These are phyloP conservation scores for Andrena minutula DNA, from an alignment of 2,888 invertebrate genomes.

Conservation along the genomic window DNA sequence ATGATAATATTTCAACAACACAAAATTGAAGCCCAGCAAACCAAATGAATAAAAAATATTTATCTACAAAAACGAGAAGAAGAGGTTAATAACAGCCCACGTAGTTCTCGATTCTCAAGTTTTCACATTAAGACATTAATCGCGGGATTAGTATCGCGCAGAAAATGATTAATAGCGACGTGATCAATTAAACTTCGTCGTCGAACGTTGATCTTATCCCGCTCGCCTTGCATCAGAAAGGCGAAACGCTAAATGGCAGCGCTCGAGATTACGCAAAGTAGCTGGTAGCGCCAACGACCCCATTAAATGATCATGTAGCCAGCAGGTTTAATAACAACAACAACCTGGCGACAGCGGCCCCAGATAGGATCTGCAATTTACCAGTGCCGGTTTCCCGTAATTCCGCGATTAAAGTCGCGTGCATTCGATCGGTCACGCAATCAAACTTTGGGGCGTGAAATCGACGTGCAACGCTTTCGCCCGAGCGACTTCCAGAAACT, in stretches of 20 bases:
- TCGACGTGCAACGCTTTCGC: slow-evolving; percentile 10
- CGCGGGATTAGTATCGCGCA: too few relatives aligned
- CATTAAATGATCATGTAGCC: slow-evolving; percentile 20
- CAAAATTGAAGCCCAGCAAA: too few relatives aligned
- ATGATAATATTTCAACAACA: neutral
- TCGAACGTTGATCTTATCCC: neutral
- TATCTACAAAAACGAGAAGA: too few relatives aligned
- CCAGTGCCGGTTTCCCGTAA: slow-evolving; percentile 15
- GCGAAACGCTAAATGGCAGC: slow-evolving; percentile 19
- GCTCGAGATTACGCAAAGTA: slow-evolving; percentile 25
- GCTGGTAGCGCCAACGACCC: slow-evolving; percentile 11
- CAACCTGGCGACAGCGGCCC: neutral
- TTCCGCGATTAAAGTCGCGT: slow-evolving; percentile 33
- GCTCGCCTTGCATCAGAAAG: neutral
- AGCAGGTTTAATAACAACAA: slow-evolving; percentile 25
- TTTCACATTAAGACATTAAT: too few relatives aligned
- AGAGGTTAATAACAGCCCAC: too few relatives aligned
- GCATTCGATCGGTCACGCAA: slow-evolving; percentile 38
- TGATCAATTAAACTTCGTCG: slow-evolving; percentile 21
- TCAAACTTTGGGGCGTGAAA: slow-evolving; percentile 61
- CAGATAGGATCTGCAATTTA: slow-evolving; percentile 38
- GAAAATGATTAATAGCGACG: too few relatives aligned
- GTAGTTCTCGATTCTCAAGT: too few relatives aligned
- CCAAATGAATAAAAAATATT: too few relatives aligned
- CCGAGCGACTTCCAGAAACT: neutral